A percentile compares a stretch with the other conserved stretches of the same genome.
phyloP scores from a whole-genome alignment of 2,113 vertebrate genomes.

The Oceanodroma tethys region DNA sequence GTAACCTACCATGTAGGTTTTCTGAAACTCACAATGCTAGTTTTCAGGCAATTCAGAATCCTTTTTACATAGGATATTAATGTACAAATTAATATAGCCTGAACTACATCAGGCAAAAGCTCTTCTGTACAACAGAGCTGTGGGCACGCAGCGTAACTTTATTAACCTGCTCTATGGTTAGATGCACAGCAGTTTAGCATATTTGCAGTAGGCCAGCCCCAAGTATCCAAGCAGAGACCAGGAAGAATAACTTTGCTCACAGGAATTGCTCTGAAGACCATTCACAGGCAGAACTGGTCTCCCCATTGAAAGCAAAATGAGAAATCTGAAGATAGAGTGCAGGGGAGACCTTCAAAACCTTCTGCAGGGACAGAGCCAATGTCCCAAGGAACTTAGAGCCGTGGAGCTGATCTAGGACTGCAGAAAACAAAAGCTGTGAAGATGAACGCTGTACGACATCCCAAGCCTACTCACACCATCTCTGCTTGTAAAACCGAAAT shows the following conservation, averaged over 20 bases:
- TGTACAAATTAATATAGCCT: not conserved
- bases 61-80: not conserved
- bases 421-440: not conserved
- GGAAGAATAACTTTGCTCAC: not conserved
- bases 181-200: not conserved
- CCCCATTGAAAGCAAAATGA: not conserved
- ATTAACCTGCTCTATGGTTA: not conserved
- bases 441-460: not conserved
- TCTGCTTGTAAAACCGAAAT: not conserved
- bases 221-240: not conserved
- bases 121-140: not conserved
- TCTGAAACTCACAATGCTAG: not conserved
- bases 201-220: not conserved
- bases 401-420: not conserved
- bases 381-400: not conserved
- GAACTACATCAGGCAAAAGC: not conserved
- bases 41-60: not conserved
- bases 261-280: not conserved
- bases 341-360: not conserved
- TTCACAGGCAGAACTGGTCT: not conserved
- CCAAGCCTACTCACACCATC: not conserved
- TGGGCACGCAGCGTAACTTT: not conserved
- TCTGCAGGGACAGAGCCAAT: not conserved
- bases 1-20: not conserved
- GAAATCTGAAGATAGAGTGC: not conserved